Conservation (phyloP, 2,888 invertebrate species). For the Desoria tigrina region DNA sequence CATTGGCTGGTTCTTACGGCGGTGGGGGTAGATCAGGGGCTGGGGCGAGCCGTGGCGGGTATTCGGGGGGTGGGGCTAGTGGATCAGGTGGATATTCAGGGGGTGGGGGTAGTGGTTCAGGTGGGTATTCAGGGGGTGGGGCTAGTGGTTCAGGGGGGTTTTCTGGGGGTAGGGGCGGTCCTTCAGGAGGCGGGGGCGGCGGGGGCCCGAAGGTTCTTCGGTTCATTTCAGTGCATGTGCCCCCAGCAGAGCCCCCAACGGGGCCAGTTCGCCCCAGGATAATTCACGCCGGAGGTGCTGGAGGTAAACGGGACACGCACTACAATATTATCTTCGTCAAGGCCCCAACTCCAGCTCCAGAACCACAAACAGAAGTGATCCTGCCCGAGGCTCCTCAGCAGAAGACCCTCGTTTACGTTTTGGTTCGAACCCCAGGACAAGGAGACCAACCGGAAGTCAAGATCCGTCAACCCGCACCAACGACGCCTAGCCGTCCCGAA, state of each 20-base stretch:
- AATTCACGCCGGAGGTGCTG: neutral
- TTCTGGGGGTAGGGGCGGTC: neutral
- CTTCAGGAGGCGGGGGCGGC: neutral
- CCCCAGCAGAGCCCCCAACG: neutral
- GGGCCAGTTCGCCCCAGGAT: neutral
- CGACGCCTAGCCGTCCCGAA: neutral
- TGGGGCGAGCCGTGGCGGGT: neutral
- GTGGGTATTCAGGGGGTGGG: neutral
- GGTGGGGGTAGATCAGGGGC: neutral
- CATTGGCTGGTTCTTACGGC: neutral
- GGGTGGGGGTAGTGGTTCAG: neutral
- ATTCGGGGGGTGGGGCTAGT: neutral
- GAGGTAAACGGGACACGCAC: constrained; percentile 1
- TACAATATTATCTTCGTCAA: constrained; percentile 18
- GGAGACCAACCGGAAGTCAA: constrained; percentile 70
- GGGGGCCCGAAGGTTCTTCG: neutral
- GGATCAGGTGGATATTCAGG: neutral
- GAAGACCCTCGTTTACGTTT: constrained; percentile 83
- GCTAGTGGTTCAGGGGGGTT: neutral
- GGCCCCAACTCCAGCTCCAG: constrained; percentile 13
- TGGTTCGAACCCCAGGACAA: constrained; percentile 75
- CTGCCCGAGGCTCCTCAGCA: constrained; percentile 71
- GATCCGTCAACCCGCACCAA: constrained; percentile 68
- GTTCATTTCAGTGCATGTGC: constrained; percentile 7
- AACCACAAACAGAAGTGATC: constrained; percentile 71